phyloP scores from a whole-genome alignment of 1,140 invertebrate genomes.

The Drosophila sucinea region DNA sequence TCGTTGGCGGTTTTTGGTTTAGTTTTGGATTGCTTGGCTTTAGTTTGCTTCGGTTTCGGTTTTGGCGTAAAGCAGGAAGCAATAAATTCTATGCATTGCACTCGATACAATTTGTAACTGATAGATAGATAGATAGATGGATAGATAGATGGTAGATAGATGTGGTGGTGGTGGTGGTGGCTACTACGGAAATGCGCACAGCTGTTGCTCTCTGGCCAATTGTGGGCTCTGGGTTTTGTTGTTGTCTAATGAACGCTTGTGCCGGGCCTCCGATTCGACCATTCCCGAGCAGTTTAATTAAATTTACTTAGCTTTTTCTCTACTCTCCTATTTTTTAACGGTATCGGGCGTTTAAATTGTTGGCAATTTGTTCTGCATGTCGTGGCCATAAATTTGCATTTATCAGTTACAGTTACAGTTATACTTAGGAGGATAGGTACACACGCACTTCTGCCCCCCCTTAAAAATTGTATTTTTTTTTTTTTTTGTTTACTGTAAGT shows the following conservation, averaged over 20 bases:
- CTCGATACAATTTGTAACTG: conserved; percentile 75
- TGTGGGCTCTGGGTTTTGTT: conserved; percentile 21
- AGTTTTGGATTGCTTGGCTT: conserved; percentile 14
- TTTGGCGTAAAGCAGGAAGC: conserved; percentile 72
- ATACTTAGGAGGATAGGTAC: neutral
- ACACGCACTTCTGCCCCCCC: conserved; percentile 36
- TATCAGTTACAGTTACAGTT: conserved; percentile 68
- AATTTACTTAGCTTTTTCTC: conserved; percentile 43
- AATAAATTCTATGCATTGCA: conserved; percentile 80
- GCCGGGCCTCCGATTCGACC: neutral
- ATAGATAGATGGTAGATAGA: conserved; percentile 40
- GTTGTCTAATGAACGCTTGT: conserved; percentile 61
- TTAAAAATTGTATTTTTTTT: neutral
- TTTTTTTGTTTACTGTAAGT: conserved; percentile 25
- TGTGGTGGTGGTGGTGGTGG: conserved; percentile 16
- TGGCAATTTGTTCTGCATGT: conserved; percentile 69
- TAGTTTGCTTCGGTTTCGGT: conserved; percentile 14
- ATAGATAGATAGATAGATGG: conserved; percentile 54
- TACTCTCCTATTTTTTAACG: conserved; percentile 45
- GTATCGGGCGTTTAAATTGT: conserved; percentile 66
- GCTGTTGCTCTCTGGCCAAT: conserved; percentile 27
- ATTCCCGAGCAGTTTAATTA: conserved; percentile 54
- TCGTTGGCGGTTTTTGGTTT: conserved; percentile 50
- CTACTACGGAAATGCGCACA: conserved; percentile 61
- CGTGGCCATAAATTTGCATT: conserved; percentile 67